Evolutionary conservation across 2,113 vertebrate species (phyloP).

Genomic region (Dinomys branickii): DNA sequence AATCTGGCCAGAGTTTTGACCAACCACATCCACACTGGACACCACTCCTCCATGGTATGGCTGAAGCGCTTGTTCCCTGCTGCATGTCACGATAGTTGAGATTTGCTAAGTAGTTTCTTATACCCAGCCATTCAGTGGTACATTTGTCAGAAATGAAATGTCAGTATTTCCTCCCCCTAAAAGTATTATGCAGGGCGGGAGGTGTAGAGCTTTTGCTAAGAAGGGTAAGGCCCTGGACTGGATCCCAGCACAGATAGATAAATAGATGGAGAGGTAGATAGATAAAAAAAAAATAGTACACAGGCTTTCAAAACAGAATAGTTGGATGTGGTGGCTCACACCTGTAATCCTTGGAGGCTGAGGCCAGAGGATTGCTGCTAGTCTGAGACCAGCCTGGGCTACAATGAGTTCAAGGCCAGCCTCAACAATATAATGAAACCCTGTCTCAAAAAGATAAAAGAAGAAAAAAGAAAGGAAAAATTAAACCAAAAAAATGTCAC

Average conservation of each 20-base stretch:
- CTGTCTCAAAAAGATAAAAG: not conserved
- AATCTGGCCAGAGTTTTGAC: constrained; percentile 93
- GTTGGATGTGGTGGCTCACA: not conserved
- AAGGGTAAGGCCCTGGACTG: not conserved
- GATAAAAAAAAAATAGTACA: not conserved
- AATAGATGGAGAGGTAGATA: too few species aligned
- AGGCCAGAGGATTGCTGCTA: not conserved
- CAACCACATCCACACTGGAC: constrained; percentile 94
- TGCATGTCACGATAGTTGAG: not conserved
- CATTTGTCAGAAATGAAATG: constrained; percentile 34
- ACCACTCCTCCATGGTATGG: constrained; percentile 94
- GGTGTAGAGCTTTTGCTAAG: not conserved
- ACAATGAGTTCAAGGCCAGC: too few species aligned
- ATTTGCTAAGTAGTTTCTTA: not conserved
- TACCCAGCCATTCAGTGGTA: not conserved
- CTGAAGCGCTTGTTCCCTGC: not conserved
- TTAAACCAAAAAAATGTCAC: not conserved
- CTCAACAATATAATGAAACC: not conserved
- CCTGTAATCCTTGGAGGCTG: not conserved
- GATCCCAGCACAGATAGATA: not conserved
- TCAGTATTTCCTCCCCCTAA: not conserved
- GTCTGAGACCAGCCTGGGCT: not conserved
- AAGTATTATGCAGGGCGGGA: not conserved
- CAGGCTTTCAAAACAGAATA: not conserved
- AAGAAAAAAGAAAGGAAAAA: not conserved